These are phyloP conservation scores for Argynnis bischoffii DNA, from an alignment of 2,888 invertebrate genomes.

Conservation along the genomic window DNA sequence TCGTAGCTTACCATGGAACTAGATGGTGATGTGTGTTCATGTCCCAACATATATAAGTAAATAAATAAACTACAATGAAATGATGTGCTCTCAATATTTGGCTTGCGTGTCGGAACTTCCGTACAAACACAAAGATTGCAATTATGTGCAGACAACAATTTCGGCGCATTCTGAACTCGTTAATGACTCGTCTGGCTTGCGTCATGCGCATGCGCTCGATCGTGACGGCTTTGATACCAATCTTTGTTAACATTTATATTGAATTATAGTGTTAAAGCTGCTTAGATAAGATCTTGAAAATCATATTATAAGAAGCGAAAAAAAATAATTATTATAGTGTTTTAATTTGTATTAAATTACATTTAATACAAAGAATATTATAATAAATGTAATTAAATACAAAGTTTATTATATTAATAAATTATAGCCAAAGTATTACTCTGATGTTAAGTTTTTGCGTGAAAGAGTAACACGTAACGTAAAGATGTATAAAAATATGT, in stretches of 20 bases:
- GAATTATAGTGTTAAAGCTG: slow-evolving; percentile 12
- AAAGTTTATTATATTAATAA: too few relatives aligned
- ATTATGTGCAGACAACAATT: slow-evolving; percentile 55
- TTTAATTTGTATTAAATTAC: too few relatives aligned
- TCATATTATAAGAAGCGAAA: neutral
- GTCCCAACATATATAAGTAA: too few relatives aligned
- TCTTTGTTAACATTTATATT: slow-evolving; percentile 29
- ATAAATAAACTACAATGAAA: neutral
- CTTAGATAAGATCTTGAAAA: neutral
- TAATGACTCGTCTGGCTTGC: slow-evolving; percentile 53
- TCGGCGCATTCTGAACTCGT: slow-evolving; percentile 49
- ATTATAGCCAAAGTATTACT: too few relatives aligned
- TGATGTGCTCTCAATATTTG: slow-evolving; percentile 1
- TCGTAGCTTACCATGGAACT: too few relatives aligned
- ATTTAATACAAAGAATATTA: neutral
- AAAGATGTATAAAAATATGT: too few relatives aligned
- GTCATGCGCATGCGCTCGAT: slow-evolving; percentile 54
- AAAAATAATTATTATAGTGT: too few relatives aligned
- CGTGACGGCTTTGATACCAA: slow-evolving; percentile 43
- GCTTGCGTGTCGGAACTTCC: slow-evolving; percentile 21
- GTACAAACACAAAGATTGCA: slow-evolving; percentile 47
- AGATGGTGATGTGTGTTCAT: too few relatives aligned
- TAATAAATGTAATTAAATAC: too few relatives aligned
- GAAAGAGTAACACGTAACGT: too few relatives aligned
- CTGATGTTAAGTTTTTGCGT: too few relatives aligned